Percentiles rank a stretch among this genome's conserved stretches.
Conservation (phyloP, 2,113 vertebrate species). For the Platichthys stellatus region DNA sequence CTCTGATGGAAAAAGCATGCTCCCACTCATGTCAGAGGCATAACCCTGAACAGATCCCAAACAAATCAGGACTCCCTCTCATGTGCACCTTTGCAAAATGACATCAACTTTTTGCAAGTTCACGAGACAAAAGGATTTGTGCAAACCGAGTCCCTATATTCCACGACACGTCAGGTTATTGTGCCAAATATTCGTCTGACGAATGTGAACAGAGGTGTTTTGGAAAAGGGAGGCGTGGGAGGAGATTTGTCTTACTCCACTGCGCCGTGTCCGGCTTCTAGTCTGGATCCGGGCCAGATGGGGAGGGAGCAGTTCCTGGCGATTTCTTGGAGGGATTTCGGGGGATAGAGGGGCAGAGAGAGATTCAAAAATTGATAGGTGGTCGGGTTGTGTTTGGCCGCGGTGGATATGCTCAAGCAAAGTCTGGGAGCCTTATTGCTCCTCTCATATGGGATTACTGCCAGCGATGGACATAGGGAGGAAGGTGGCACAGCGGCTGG, state of each 20-base stretch:
- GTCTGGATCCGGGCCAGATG: conserved; percentile 82
- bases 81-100: not conserved
- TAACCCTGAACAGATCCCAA: conserved; percentile 87
- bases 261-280: conserved; percentile 74
- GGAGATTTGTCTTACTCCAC: conserved; percentile 71
- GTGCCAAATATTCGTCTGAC: conserved; percentile 53
- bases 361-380: conserved; percentile 82
- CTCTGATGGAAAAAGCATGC: conserved; percentile 97
- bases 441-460: conserved; percentile 74
- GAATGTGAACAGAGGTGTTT: conserved; percentile 50
- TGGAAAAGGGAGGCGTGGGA: conserved; percentile 65
- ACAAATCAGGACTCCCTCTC: conserved; percentile 44
- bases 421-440: conserved; percentile 64
- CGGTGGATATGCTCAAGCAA: conserved; percentile 68
- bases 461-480: conserved; percentile 78
- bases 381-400: conserved; percentile 78
- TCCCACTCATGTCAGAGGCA: conserved; percentile 94
- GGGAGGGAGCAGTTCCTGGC: conserved; percentile 78
- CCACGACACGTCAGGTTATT: not conserved
- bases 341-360: conserved; percentile 65
- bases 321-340: conserved; percentile 74
- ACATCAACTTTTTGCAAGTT: not conserved
- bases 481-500: conserved; percentile 63
- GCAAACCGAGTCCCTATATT: too few relatives aligned
- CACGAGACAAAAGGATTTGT: not conserved